These are phyloP conservation scores for Glaucomys volans DNA, from an alignment of 2,113 vertebrate genomes.

Conservation along the genomic window DNA sequence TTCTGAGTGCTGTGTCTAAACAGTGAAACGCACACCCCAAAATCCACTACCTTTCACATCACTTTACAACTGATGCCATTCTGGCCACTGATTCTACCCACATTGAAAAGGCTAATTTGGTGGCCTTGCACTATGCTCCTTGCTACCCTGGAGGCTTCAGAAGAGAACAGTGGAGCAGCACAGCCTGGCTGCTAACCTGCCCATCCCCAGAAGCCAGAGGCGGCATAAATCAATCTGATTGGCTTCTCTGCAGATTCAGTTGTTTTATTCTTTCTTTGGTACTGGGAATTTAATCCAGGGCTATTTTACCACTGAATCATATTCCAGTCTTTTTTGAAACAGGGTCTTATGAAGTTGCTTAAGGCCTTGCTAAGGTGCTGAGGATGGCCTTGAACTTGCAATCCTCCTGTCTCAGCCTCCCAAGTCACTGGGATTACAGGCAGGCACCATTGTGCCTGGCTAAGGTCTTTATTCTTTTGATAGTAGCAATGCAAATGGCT, in stretches of 20 bases:
- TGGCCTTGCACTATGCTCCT: background rate
- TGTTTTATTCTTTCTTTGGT: too few relatives aligned
- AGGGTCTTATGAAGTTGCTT: too few relatives aligned
- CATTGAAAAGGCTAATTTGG: background rate
- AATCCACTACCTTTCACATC: background rate
- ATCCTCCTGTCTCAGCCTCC: too few relatives aligned
- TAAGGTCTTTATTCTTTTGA: background rate
- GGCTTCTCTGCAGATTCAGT: too few relatives aligned
- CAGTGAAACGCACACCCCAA: background rate
- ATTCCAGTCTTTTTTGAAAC: too few relatives aligned
- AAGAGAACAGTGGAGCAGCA: background rate
- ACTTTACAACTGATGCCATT: background rate
- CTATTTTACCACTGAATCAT: too few relatives aligned
- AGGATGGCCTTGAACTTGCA: too few relatives aligned
- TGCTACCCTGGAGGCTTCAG: background rate
- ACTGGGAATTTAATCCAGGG: too few relatives aligned
- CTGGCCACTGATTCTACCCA: background rate
- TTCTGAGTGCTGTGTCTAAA: background rate
- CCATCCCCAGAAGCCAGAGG: background rate
- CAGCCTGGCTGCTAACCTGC: background rate
- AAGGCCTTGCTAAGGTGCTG: too few relatives aligned
- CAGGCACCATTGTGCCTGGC: too few relatives aligned
- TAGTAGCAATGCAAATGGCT: background rate
- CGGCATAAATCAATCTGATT: too few relatives aligned
- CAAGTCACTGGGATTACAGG: too few relatives aligned